Conservation (phyloP, 2,797 vertebrate genomes). For the Gymnothorax javanicus region DNA sequence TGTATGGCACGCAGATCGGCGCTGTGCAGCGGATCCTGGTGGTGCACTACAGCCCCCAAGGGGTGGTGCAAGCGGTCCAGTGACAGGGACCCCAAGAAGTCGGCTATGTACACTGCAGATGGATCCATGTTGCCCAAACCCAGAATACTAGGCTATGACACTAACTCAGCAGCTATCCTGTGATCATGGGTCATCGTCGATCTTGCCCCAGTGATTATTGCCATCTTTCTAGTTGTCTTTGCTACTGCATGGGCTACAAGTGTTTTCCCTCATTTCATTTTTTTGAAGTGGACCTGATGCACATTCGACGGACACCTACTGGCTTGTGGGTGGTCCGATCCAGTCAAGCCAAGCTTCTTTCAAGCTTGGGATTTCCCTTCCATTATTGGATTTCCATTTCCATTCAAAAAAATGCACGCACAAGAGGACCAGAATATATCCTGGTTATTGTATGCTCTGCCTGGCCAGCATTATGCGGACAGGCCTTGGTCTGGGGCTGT, state of each 20-base stretch:
- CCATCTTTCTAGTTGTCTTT: background rate
- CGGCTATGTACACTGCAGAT: background rate
- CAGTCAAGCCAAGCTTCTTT: no score
- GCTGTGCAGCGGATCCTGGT: slow-evolving; percentile 45
- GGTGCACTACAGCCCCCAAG: slow-evolving; percentile 62
- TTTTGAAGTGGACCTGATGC: background rate
- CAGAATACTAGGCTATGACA: background rate
- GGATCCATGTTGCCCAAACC: background rate
- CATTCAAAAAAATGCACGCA: no score
- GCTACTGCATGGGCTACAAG: background rate
- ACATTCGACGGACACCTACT: no score
- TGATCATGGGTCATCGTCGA: background rate
- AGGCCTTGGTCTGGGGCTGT: no score
- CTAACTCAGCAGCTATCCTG: background rate
- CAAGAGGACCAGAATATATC: no score
- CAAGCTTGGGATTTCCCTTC: no score
- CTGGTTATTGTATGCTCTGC: no score
- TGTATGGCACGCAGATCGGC: slow-evolving; percentile 1
- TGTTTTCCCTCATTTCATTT: background rate
- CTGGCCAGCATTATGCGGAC: no score
- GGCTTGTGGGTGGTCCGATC: no score
- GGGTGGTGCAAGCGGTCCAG: background rate
- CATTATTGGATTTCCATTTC: no score
- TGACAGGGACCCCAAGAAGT: background rate
- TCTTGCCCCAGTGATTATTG: background rate